Evolutionary conservation across 2,888 invertebrate species (phyloP), one percentile per base, ranked within the genome.

Genomic region (Drosophila yooni): DNA sequence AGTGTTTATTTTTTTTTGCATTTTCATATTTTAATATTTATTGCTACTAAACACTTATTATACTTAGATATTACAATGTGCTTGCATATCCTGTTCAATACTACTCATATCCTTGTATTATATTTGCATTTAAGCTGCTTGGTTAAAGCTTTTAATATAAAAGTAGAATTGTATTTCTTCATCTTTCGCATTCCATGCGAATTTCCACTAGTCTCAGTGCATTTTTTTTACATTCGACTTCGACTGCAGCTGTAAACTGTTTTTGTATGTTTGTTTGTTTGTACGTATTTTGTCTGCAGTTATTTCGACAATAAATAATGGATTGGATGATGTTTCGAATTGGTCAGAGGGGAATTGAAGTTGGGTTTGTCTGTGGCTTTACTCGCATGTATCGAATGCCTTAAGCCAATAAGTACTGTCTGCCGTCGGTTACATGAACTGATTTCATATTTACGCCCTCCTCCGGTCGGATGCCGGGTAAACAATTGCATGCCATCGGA

Each of bases 401-500:
- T 68, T 46, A 71, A 70, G 65, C 34, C 63, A 29, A 65, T 68
- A 56, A 79, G 69, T 79, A 43, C 36, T 36, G 63, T n/a, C 57
- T 63, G 81, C 70, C 81, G 70, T 63, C 74, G 63, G 57, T 21
- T 56, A 61, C 60, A 57, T 62, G 56, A 65, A 59, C 62, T 46
- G 68, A 83, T 88, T 88, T 68, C 72, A 88, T 88, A 88, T 83
- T 81, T 58, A 86, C 68, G 68, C 69, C 15, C 15, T 46, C 4
- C 46, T 15, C 25, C 25, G 25, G 46, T 46, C 1, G 25, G 15
- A 31, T 34, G 43, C 18, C 13, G 50, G n/a, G 3, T 13, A 6
- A 15, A 43, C 65, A 54, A 79, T 66, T 67, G 64, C 64, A 81
- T 81, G 67, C 18, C 67, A 67, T 54, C 36, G 50, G 66, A 48